Evolutionary conservation across 2,888 invertebrate genomes (phyloP), one percentile per base, ranked within the genome.

Genomic region (Tortricodes alternella): DNA sequence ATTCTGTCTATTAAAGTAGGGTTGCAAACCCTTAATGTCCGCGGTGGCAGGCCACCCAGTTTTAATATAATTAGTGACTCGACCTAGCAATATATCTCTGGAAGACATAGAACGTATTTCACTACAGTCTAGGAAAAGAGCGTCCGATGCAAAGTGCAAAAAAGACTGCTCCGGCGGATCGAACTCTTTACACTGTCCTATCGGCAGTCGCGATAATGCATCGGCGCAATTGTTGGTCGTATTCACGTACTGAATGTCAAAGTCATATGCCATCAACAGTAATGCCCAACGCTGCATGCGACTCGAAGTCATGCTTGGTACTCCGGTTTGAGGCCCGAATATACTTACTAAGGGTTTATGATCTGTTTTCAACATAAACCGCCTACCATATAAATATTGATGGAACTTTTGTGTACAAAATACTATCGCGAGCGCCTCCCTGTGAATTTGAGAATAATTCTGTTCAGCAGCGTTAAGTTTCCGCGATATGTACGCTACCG

Each of bases 401-500:
- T n/a, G n/a, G n/a, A n/a, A 53, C 16, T 53, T 58, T 15, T 48
- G 27, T 4, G 48, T 23, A 7, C 27, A 18, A 29, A 43, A 58
- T 9, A 58, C 41, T 8, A 58, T 58, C 1, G 52, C 43, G 8
- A 58, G 44, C 11, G 58, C 58, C 19, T 58, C 58, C 15, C 37
- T 35, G 7, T 58, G 51, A 15, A 58, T 58, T 39, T 58, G 58
- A 1, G 34, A 29, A 18, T 52, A 58, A 27, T 44, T 21, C 11
- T 21, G 37, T 11, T 53, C 58, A 9, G 49, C 49, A 9, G n/a
- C 24, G 9, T 6, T 57, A 8, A 60, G 50, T 6, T 44, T 19
- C 11, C 60, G 48, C 9, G 60, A 57, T 7, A 38, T 34, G 39
- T 49, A 60, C n/a, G 56, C 52, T 8, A 60, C 52, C 21, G 49